These are phyloP conservation scores for Meriones psammophilus DNA, from an alignment of 2,797 vertebrate genomes.

Conservation along the genomic window DNA sequence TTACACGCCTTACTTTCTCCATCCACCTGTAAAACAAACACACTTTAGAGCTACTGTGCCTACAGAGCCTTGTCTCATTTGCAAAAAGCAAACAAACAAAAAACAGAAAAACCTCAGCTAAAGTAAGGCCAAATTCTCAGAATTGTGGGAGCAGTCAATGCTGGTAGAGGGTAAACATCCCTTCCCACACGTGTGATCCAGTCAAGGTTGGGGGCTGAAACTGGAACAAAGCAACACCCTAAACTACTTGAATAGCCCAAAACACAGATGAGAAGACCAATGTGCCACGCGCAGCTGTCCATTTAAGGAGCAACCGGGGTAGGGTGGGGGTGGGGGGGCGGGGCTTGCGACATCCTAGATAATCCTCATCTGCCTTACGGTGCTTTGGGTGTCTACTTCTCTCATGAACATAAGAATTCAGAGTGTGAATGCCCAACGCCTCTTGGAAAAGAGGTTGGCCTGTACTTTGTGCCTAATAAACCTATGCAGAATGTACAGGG, in stretches of 20 bases:
- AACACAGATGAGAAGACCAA: neutral
- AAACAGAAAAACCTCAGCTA: too few species aligned
- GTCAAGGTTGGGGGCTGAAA: neutral
- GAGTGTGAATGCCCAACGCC: too few species aligned
- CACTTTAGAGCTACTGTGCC: neutral
- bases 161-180: too few species aligned
- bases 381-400: neutral
- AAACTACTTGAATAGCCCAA: neutral
- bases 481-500: too few species aligned
- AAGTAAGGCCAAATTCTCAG: too few species aligned
- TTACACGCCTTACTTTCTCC: neutral
- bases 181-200: neutral
- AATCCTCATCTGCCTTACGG: neutral
- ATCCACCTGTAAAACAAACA: neutral
- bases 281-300: neutral
- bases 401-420: too few species aligned
- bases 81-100: too few species aligned
- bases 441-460: too few species aligned
- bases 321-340: neutral
- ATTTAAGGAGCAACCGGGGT: neutral
- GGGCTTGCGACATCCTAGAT: accelerated
- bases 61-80: neutral
- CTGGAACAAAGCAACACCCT: neutral
- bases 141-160: too few species aligned
- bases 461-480: too few species aligned